phyloP scores from a whole-genome alignment of 1,140 invertebrate species.

The Onthophagus taurus region DNA sequence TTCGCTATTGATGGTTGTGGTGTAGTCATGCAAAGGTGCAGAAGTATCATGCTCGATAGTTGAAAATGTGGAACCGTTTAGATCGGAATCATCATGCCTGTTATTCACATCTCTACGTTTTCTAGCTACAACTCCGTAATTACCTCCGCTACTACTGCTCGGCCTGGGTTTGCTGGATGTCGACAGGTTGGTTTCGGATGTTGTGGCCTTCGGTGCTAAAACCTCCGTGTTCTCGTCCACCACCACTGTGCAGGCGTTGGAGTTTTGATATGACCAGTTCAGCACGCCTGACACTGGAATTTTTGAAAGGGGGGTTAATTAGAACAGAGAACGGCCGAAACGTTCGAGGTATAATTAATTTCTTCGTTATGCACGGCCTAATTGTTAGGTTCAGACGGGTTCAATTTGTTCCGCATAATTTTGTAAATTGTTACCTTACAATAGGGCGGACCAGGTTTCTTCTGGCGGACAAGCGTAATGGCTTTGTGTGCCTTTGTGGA shows the following conservation, averaged over 20 bases:
- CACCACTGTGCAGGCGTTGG: conserved; percentile 70
- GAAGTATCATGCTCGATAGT: conserved; percentile 20
- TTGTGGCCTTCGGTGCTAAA: conserved; percentile 50
- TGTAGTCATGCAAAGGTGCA: conserved; percentile 22
- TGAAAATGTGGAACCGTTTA: conserved; percentile 1
- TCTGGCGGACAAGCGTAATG: too few relatives aligned
- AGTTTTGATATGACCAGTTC: conserved; percentile 69
- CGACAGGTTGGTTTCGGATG: conserved; percentile 53
- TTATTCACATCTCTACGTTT: conserved; percentile 32
- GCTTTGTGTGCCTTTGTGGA: too few relatives aligned
- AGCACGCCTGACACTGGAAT: conserved; percentile 67
- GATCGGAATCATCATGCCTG: neutral
- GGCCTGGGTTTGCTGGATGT: conserved; percentile 44
- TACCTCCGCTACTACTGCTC: conserved; percentile 63
- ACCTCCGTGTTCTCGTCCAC: conserved; percentile 63
- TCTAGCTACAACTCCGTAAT: conserved; percentile 29
- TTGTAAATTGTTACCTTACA: too few relatives aligned
- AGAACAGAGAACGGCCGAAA: too few relatives aligned
- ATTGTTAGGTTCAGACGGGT: too few relatives aligned
- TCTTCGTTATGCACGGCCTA: too few relatives aligned
- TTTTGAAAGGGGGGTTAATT: too few relatives aligned
- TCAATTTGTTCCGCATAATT: too few relatives aligned
- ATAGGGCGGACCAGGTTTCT: too few relatives aligned
- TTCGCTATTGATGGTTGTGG: conserved; percentile 6
- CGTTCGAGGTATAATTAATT: too few relatives aligned